phyloP scores from a whole-genome alignment of 1,140 invertebrate species.

The Rhynchophorus ferrugineus region DNA sequence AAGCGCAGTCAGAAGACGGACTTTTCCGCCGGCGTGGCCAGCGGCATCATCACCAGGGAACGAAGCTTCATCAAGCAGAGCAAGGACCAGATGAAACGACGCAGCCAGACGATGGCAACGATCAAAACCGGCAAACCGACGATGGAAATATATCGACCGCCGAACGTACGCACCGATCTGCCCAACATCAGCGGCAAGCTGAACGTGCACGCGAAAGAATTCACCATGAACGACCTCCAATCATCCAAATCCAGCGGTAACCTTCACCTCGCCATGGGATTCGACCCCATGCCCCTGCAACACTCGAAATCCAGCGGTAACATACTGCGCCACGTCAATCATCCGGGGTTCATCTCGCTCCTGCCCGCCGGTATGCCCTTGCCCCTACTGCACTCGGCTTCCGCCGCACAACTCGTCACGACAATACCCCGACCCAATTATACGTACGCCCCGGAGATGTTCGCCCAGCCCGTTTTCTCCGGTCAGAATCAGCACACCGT shows the following conservation, averaged over 20 bases:
- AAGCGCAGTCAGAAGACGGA: slow-evolving; percentile 38
- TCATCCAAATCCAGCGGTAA: slow-evolving; percentile 56
- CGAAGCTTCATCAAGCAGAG: slow-evolving; percentile 36
- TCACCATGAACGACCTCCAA: slow-evolving; percentile 63
- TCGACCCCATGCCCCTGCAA: slow-evolving; percentile 42
- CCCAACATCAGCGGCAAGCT: slow-evolving; percentile 46
- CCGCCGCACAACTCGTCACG: slow-evolving; percentile 33
- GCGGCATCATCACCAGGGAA: slow-evolving; percentile 30
- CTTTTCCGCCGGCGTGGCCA: slow-evolving; percentile 27
- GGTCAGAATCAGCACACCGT: slow-evolving; percentile 28
- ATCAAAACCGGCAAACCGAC: slow-evolving; percentile 62
- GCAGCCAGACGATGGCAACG: slow-evolving; percentile 49
- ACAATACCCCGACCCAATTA: slow-evolving; percentile 39
- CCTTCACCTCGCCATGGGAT: slow-evolving; percentile 47
- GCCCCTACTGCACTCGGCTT: slow-evolving; percentile 44
- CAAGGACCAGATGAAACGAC: slow-evolving; percentile 41
- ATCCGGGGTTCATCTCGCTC: slow-evolving; percentile 37
- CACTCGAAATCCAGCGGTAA: slow-evolving; percentile 57
- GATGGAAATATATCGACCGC: slow-evolving; percentile 79
- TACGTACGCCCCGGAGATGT: slow-evolving; percentile 36
- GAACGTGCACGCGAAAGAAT: slow-evolving; percentile 79
- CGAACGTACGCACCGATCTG: slow-evolving; percentile 54
- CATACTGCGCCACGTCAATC: slow-evolving; percentile 43
- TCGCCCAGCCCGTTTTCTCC: slow-evolving; percentile 27
- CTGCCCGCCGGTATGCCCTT: slow-evolving; percentile 32